Percentiles rank a stretch among this genome's conserved stretches.
Evolutionary conservation across 1,140 invertebrate species (phyloP).

Genomic region (Venustaconcha ellipsiformis): DNA sequence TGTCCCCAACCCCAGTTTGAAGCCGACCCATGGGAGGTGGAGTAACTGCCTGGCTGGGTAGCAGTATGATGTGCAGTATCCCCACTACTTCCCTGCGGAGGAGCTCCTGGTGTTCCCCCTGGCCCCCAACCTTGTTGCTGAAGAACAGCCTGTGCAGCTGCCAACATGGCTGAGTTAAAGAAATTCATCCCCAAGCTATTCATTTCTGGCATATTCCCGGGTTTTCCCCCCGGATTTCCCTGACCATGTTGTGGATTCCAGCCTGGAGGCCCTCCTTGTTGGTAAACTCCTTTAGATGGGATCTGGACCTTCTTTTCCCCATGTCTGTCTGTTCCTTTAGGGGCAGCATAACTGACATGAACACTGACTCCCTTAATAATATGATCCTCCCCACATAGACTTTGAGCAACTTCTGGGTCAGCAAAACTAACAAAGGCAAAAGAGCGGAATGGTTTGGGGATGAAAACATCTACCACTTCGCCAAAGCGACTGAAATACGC

Average conservation of each 20-base stretch:
- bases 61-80: constrained; percentile 18
- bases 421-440: constrained; percentile 73
- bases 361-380: constrained; percentile 96
- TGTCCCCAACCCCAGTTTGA: too few relatives aligned
- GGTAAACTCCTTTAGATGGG: constrained; percentile 25
- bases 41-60: constrained; percentile 28
- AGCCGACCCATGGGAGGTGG: neutral
- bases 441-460: constrained; percentile 71
- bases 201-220: constrained; percentile 36
- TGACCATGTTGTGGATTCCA: constrained; percentile 49
- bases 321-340: constrained; percentile 73
- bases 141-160: constrained; percentile 62
- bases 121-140: constrained; percentile 29
- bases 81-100: constrained; percentile 26
- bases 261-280: constrained; percentile 34
- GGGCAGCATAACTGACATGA: constrained; percentile 95
- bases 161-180: constrained; percentile 61
- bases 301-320: constrained; percentile 31
- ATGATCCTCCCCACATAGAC: constrained; percentile 96
- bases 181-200: constrained; percentile 41
- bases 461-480: constrained; percentile 71
- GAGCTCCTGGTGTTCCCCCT: constrained; percentile 20
- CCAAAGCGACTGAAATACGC: constrained; percentile 70
- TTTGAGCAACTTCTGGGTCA: constrained; percentile 80
- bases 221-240: constrained; percentile 47